A percentile compares a stretch with the other conserved stretches of the same genome.
Evolutionary conservation across 2,113 vertebrate genomes (phyloP).

Genomic region (Menura novaehollandiae): DNA sequence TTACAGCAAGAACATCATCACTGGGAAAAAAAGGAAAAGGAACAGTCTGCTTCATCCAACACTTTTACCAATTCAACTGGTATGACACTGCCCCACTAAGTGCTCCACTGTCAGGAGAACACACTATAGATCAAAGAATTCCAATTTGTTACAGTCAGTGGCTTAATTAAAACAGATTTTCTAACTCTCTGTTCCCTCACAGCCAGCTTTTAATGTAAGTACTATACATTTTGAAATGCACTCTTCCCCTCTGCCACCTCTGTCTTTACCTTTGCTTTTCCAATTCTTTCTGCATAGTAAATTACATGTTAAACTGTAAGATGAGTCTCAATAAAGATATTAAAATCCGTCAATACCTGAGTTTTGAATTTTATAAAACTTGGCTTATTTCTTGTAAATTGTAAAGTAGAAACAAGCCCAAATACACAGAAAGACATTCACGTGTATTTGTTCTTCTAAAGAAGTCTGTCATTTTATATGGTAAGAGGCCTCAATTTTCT

Average conservation of each 20-base stretch:
- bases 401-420: not conserved
- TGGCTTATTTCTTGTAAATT: not conserved
- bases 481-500: not conserved
- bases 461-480: not conserved
- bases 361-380: not conserved
- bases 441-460: not conserved
- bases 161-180: not conserved
- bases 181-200: not conserved
- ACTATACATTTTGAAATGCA: not conserved
- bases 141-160: not conserved
- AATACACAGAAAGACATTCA: not conserved
- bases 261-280: not conserved
- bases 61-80: not conserved
- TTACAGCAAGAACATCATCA: not conserved
- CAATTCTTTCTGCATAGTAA: not conserved
- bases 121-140: not conserved
- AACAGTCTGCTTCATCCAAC: not conserved
- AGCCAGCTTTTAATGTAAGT: not conserved
- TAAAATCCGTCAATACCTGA: not conserved
- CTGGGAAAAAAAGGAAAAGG: not conserved
- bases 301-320: not conserved
- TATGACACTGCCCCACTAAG: not conserved
- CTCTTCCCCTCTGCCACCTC: not conserved
- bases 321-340: not conserved
- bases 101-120: not conserved